These are phyloP conservation scores for Pseudorectes ferrugineus DNA, from an alignment of 2,113 vertebrate species.

Conservation along the genomic window DNA sequence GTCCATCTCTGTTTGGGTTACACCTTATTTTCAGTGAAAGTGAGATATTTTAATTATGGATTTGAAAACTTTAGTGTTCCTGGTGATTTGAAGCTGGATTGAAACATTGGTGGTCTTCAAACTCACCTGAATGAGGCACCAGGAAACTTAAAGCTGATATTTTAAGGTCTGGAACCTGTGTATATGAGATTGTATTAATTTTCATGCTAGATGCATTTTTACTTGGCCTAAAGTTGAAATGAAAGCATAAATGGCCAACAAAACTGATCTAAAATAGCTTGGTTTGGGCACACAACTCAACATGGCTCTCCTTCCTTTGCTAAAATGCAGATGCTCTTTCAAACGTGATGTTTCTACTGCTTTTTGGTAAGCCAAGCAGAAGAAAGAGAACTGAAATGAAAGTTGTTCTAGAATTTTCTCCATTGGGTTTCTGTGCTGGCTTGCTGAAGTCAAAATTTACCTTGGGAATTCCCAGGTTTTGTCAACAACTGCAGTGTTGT, in stretches of 20 bases:
- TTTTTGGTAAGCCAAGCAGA: not conserved
- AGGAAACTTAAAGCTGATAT: not conserved
- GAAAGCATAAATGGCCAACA: not conserved
- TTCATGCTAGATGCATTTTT: not conserved
- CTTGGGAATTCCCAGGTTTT: not conserved
- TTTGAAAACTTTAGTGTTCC: not conserved
- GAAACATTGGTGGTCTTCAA: not conserved
- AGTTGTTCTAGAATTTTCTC: not conserved
- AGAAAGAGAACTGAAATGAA: not conserved
- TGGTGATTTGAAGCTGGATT: not conserved
- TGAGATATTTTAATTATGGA: not conserved
- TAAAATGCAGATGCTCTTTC: not conserved
- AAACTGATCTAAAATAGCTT: not conserved
- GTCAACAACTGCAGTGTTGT: not conserved
- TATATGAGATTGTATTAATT: not conserved
- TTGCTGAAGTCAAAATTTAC: not conserved
- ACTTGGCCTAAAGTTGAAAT: not conserved
- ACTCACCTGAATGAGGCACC: not conserved
- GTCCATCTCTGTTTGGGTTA: not conserved
- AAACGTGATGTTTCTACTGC: not conserved
- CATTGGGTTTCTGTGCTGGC: not conserved
- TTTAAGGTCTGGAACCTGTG: not conserved
- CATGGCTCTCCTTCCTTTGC: not conserved
- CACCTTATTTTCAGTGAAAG: not conserved
- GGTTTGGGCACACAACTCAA: not conserved